phyloP scores from a whole-genome alignment of 1,140 invertebrate species.

The Zaprionus kolodkinae region DNA sequence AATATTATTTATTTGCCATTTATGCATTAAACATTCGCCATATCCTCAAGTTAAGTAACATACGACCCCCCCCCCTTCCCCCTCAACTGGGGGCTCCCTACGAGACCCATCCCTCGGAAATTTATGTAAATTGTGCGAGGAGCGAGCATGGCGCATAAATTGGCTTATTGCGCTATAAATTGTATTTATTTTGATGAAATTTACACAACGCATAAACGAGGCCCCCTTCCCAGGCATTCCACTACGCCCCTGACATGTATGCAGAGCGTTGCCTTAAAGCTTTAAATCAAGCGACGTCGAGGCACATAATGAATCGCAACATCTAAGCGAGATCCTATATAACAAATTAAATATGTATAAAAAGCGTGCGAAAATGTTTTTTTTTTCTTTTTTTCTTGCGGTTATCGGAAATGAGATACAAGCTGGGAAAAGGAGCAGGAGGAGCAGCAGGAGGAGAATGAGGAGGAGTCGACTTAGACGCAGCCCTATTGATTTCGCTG shows the following conservation, averaged over 20 bases:
- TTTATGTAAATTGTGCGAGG: not conserved
- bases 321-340: constrained; percentile 49
- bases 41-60: constrained; percentile 47
- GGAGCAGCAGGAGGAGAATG: not conserved
- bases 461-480: not conserved
- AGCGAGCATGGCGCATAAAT: constrained; percentile 73
- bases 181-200: constrained; percentile 82
- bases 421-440: not conserved
- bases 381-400: constrained; percentile 23
- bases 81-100: not conserved
- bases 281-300: constrained; percentile 48
- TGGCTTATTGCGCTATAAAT: constrained; percentile 81
- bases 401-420: constrained; percentile 48
- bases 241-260: not conserved
- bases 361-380: constrained; percentile 62
- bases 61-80: too few species aligned
- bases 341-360: constrained; percentile 74
- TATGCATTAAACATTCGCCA: constrained; percentile 72
- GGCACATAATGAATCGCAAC: constrained; percentile 70
- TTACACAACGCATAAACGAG: constrained; percentile 63
- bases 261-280: constrained; percentile 47
- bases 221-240: not conserved
- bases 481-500: constrained; percentile 58
- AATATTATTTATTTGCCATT: constrained; percentile 81
- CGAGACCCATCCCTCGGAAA: constrained; percentile 13